Conservation (phyloP, 2,888 invertebrate species). For the Agonopterix arenella region DNA sequence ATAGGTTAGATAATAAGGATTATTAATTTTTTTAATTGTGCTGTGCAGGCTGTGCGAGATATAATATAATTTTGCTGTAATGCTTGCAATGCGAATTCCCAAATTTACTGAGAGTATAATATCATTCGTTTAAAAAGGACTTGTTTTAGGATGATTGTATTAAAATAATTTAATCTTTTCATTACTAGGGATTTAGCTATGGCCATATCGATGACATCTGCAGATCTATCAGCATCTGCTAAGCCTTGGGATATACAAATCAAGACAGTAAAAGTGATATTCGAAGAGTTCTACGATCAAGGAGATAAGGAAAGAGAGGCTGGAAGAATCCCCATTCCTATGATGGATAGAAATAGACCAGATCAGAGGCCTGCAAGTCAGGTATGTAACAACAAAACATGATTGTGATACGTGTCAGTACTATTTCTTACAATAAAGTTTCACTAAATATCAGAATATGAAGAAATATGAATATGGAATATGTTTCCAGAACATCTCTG, state of each 20-base stretch:
- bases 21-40: not conserved
- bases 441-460: not conserved
- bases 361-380: slow-evolving; percentile 86
- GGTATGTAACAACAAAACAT: slow-evolving; percentile 43
- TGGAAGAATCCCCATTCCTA: slow-evolving; percentile 84
- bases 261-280: slow-evolving; percentile 87
- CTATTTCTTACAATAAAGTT: not conserved
- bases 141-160: not conserved
- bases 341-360: slow-evolving; percentile 87
- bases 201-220: slow-evolving; percentile 89
- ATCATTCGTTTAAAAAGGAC: no score
- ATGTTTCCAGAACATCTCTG: not conserved
- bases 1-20: slow-evolving; percentile 55
- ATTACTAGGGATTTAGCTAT: slow-evolving; percentile 77
- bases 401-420: not conserved
- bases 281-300: slow-evolving; percentile 89
- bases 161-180: not conserved
- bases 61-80: no score
- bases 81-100: no score
- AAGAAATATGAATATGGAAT: not conserved
- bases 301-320: slow-evolving; percentile 83
- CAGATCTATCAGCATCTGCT: slow-evolving; percentile 89
- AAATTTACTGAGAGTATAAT: no score
- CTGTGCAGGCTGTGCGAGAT: no score
- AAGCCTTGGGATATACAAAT: slow-evolving; percentile 91